A percentile compares a stretch with the other conserved stretches of the same genome.
These are phyloP conservation scores for Ondatra zibethicus DNA, from an alignment of 2,113 vertebrate species.

Conservation along the genomic window DNA sequence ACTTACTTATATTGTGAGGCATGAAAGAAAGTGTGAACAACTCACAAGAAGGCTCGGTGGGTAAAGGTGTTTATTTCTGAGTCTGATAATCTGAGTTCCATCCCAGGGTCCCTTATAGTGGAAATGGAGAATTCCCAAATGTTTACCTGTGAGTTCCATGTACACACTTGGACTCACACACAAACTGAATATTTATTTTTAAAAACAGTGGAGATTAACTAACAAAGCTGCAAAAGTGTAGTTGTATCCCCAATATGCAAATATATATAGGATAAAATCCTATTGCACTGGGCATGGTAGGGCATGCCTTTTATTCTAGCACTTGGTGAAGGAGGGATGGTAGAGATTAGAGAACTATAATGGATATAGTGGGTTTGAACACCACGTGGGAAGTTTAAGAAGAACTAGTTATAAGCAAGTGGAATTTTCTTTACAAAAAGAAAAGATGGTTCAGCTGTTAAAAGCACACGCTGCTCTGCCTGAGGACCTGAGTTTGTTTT, in stretches of 20 bases:
- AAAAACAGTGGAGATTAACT: not conserved
- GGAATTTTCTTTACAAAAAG: not conserved
- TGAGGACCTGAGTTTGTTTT: not conserved
- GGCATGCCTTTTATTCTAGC: not conserved
- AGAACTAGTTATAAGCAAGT: not conserved
- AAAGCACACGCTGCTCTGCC: not conserved
- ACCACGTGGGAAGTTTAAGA: not conserved
- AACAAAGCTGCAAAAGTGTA: not conserved
- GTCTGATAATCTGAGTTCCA: not conserved
- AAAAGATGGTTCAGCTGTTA: too few relatives aligned
- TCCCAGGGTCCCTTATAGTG: not conserved
- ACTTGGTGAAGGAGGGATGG: not conserved
- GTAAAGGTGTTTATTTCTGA: not conserved
- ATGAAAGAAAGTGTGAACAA: not conserved
- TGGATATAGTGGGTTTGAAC: not conserved
- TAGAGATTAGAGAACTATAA: not conserved
- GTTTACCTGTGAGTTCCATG: not conserved
- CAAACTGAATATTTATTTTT: not conserved
- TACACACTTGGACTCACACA: too few relatives aligned
- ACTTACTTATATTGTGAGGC: not conserved
- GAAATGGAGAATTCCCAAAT: too few relatives aligned
- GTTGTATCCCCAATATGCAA: not conserved
- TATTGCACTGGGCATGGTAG: not conserved
- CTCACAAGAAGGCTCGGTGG: not conserved
- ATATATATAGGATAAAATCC: not conserved